phyloP scores from a whole-genome alignment of 1,140 invertebrate genomes.

The Formica selysi region DNA sequence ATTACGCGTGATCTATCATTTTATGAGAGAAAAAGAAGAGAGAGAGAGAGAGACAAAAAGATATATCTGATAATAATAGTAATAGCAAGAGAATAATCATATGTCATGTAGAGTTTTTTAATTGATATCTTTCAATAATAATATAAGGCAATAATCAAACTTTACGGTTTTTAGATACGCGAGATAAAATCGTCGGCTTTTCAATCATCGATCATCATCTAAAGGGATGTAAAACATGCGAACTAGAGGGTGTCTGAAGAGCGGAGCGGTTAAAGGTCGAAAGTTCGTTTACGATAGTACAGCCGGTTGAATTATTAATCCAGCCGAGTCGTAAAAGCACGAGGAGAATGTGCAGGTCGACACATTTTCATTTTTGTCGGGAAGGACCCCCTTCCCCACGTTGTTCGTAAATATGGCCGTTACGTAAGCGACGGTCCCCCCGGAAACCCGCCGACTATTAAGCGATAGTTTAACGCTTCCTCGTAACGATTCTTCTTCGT shows the following conservation, averaged over 20 bases:
- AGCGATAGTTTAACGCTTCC: slow-evolving; percentile 58
- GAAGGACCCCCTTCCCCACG: background rate
- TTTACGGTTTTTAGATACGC: background rate
- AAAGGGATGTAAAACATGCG: slow-evolving; percentile 1
- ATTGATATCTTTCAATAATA: no score
- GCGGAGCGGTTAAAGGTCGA: background rate
- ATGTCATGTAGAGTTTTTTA: no score
- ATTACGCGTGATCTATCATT: background rate
- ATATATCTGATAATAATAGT: no score
- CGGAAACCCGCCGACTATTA: slow-evolving; percentile 42
- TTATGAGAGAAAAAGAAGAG: background rate
- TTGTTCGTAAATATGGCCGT: slow-evolving; percentile 42
- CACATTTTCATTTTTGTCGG: slow-evolving; percentile 43
- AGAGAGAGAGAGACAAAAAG: no score
- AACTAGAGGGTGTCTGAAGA: background rate
- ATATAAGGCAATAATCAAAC: no score
- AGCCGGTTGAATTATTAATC: slow-evolving; percentile 43
- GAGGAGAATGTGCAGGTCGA: background rate
- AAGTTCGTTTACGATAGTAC: background rate
- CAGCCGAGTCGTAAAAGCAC: slow-evolving; percentile 30
- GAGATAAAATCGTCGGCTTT: slow-evolving; percentile 15
- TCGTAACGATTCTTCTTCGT: slow-evolving; percentile 58
- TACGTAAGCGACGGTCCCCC: slow-evolving; percentile 18
- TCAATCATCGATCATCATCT: slow-evolving; percentile 1
- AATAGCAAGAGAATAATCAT: no score